These are phyloP conservation scores for Nasua narica DNA, from an alignment of 2,797 vertebrate species.

Conservation along the genomic window DNA sequence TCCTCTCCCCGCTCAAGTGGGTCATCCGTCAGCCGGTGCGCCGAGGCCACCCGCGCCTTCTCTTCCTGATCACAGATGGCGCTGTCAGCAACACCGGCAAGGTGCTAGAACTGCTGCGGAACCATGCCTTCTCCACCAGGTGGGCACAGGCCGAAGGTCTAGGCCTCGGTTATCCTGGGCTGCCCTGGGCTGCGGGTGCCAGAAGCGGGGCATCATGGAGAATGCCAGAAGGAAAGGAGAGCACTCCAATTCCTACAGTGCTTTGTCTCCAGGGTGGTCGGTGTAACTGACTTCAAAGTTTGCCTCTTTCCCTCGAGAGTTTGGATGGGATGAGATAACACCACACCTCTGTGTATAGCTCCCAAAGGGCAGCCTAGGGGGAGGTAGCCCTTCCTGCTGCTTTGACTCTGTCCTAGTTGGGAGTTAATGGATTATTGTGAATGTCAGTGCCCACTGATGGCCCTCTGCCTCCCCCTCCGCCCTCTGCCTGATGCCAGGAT, in stretches of 20 bases:
- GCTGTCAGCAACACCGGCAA: constrained; percentile 89
- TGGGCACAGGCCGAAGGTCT: constrained; percentile 28
- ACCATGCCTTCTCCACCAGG: constrained; percentile 90
- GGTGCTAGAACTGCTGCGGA: constrained; percentile 92
- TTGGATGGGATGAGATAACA: not conserved
- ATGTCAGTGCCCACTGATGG: accelerated
- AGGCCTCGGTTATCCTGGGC: not conserved
- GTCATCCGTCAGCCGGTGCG: constrained; percentile 90
- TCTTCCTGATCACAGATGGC: constrained; percentile 92
- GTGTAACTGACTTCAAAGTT: not conserved
- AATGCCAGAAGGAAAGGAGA: not conserved
- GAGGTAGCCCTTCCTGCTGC: not conserved
- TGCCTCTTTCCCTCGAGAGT: not conserved
- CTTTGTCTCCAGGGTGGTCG: not conserved
- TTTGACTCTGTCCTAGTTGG: not conserved
- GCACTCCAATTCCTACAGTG: not conserved
- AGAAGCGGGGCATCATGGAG: not conserved
- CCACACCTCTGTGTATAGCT: not conserved
- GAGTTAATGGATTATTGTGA: not conserved
- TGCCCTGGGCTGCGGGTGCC: not conserved
- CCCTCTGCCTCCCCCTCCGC: not conserved
- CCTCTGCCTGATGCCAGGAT: not conserved
- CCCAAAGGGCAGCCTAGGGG: not conserved
- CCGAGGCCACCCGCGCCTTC: constrained; percentile 91
- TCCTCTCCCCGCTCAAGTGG: constrained; percentile 92